A percentile compares a stretch with the other conserved stretches of the same genome.
These are phyloP conservation scores for Rhyacophila evoluta DNA, from an alignment of 2,888 invertebrate species.

Conservation along the genomic window DNA sequence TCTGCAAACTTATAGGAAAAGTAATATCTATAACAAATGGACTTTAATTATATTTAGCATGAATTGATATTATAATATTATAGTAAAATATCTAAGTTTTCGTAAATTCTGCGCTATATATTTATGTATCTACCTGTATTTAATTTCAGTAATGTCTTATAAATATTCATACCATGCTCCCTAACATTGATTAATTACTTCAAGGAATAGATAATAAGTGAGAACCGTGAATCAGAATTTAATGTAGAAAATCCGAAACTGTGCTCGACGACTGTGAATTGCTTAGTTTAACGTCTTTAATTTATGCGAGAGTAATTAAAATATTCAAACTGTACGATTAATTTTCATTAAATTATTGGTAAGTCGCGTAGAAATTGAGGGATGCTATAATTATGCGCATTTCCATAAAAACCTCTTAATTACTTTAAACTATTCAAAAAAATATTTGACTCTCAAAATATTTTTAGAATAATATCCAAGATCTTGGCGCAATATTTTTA, in stretches of 20 bases:
- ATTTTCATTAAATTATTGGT: neutral
- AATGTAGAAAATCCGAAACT: neutral
- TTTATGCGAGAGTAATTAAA: neutral
- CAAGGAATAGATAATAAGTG: constrained; percentile 1
- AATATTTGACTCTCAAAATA: too few species aligned
- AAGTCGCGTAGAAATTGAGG: neutral
- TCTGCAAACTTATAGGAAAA: too few species aligned
- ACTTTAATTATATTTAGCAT: too few species aligned
- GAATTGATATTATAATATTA: neutral
- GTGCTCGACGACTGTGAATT: neutral
- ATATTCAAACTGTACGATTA: neutral
- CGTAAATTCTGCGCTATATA: neutral
- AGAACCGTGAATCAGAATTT: neutral
- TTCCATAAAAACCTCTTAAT: neutral
- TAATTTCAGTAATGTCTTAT: neutral
- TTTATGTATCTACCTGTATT: neutral
- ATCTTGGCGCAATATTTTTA: too few species aligned
- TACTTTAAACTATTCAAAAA: neutral
- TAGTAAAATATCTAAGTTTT: neutral
- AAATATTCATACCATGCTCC: neutral
- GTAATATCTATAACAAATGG: too few species aligned
- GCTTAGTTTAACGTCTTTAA: neutral
- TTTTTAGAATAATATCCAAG: too few species aligned
- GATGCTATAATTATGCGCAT: neutral
- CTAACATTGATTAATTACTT: constrained; percentile 14